Conservation (phyloP, 2,888 invertebrate genomes). For the Acrobasis suavella region DNA sequence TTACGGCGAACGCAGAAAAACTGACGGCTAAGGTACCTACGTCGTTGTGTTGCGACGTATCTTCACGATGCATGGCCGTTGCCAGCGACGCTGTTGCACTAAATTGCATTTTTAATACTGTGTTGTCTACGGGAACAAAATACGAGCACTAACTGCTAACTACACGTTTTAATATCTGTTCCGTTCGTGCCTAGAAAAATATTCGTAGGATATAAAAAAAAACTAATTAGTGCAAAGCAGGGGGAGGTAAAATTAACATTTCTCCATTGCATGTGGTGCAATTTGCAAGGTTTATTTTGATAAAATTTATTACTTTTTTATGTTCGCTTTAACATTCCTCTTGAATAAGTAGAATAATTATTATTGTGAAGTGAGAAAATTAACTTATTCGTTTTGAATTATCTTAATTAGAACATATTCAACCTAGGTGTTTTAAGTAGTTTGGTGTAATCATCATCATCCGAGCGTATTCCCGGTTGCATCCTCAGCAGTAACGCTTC, state of each 20-base stretch:
- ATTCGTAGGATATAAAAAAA: slow-evolving; percentile 6
- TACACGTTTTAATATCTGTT: not conserved
- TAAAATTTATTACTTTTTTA: not conserved
- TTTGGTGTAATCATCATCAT: too few species aligned
- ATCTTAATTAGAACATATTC: not conserved
- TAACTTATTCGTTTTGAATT: not conserved
- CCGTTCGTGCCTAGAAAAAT: not conserved
- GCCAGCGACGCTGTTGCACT: slow-evolving; percentile 9
- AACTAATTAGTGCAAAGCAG: slow-evolving; percentile 9
- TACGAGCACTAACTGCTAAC: slow-evolving; percentile 12
- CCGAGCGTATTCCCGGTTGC: too few species aligned
- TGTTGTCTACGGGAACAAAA: slow-evolving; percentile 8
- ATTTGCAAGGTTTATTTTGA: slow-evolving; percentile 9
- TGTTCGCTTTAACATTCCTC: not conserved
- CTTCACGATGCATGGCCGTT: slow-evolving; percentile 14
- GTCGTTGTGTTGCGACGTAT: slow-evolving; percentile 20
- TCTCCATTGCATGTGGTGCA: slow-evolving; percentile 8
- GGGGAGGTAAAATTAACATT: slow-evolving; percentile 4
- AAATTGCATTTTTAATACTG: slow-evolving; percentile 17
- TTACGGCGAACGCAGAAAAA: slow-evolving; percentile 67
- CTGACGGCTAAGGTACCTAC: slow-evolving; percentile 41
- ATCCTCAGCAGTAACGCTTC: too few species aligned
- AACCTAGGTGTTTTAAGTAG: too few species aligned
- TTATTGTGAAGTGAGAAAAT: not conserved
- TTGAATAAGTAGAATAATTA: not conserved